A percentile compares a stretch with the other conserved stretches of the same genome.
Evolutionary conservation across 2,797 vertebrate species (phyloP).

Genomic region (Lutjanus campechanus): DNA sequence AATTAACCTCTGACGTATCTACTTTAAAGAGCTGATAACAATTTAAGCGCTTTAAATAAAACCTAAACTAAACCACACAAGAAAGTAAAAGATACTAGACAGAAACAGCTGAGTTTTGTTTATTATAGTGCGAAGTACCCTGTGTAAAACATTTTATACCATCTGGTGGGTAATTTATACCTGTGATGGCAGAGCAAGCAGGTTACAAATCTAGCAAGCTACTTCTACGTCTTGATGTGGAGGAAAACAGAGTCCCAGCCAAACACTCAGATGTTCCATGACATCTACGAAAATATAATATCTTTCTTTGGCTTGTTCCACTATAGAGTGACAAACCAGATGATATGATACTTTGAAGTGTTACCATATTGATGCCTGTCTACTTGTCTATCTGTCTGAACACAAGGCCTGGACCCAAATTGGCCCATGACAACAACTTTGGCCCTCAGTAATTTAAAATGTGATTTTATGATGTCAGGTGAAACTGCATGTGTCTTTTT

Average conservation of each 20-base stretch:
- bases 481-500: not conserved
- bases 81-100: not conserved
- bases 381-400: not conserved
- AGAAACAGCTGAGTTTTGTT: slow-evolving; percentile 35
- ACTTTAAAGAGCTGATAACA: slow-evolving; percentile 3
- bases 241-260: not conserved
- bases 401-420: not conserved
- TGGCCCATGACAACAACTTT: not conserved
- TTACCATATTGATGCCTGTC: not conserved
- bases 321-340: not conserved
- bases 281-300: not conserved
- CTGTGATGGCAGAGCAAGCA: slow-evolving; percentile 34
- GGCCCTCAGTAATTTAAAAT: not conserved
- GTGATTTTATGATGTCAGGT: not conserved
- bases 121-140: slow-evolving; percentile 11
- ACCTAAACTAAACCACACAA: not conserved
- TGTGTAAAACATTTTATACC: slow-evolving; percentile 32
- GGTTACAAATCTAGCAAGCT: slow-evolving; percentile 33
- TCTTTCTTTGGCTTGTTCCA: not conserved
- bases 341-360: not conserved
- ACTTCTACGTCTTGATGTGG: slow-evolving; percentile 3
- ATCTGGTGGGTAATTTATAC: slow-evolving; percentile 54
- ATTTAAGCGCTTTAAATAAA: slow-evolving; percentile 10
- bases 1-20: slow-evolving; percentile 5
- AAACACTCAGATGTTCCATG: not conserved